Base-by-base conservation (phyloP, 1,140 invertebrate species). In the Brachionus koreanus region DNA sequence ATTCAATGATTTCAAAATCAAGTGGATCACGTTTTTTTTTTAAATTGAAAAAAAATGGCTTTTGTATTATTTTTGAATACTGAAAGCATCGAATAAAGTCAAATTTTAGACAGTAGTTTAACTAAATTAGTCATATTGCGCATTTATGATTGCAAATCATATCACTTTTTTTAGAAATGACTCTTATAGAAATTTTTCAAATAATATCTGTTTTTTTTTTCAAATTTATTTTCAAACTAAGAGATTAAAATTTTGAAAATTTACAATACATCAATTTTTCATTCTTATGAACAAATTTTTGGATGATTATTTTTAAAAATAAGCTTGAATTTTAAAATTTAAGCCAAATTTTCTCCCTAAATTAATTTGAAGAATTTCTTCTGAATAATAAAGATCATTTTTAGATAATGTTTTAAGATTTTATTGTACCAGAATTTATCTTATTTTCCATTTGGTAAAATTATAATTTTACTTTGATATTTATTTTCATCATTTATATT, bases 11-110 rank as follows among this genome's bases (percentile, higher is more conserved):
- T 65, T 37, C 13, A 0, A 5, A 37, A 33, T 33, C 12, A 65
- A 33, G 63, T n/a, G n/a, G n/a, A 65, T 65, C 63, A 65, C 63
- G 63, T 65, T 65, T 65, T 65, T 65, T 65, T 65, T 12, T 37
- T 65, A 6, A 35, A 13, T 33, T 29, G 12, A 65, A 65, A 33
- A 65, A 65, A 65, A 65, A 12, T 65, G 63, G 25, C 63, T 65
- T 35, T 65, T 65, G 25, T 33, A 13, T 33, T 65, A 29, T 10
- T 23, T 29, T 65, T 33, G 33, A 65, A 37, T 37, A 37, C 6
- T 13, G 23, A n/a, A 65, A 37, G 33, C 63, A 33, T 65, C 33
- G 33, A 33, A 65, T 7, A 13, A 33, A 25, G 23, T 13, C 16
- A 13, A 16, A 57, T 33, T 65, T 65, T 33, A 65, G 10, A 33